phyloP scores from a whole-genome alignment of 2,888 invertebrate species.

The Drosophila hamatofila region DNA sequence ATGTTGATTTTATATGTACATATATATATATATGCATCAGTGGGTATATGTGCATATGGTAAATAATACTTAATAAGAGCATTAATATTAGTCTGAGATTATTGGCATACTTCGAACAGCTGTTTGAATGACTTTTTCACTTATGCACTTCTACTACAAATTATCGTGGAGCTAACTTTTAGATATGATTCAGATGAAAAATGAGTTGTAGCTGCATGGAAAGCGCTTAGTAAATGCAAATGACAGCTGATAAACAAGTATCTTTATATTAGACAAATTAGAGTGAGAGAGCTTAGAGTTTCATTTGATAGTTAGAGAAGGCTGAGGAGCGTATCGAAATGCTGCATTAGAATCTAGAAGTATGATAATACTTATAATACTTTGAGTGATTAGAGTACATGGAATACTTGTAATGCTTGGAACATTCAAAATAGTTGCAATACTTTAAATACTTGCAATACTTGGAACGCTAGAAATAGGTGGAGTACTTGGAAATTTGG shows the following conservation, averaged over 20 bases:
- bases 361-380: neutral
- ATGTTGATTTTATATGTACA: no score
- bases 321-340: neutral
- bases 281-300: no score
- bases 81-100: neutral
- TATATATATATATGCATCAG: neutral
- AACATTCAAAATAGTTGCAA: neutral
- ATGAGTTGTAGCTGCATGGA: no score
- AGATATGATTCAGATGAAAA: no score
- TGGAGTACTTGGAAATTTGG: no score
- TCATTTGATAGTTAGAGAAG: no score
- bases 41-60: neutral
- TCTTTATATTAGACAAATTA: no score
- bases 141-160: no score
- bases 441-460: neutral
- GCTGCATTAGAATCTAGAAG: neutral
- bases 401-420: neutral
- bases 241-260: no score
- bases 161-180: no score
- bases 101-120: neutral
- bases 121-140: neutral
- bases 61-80: neutral
- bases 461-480: neutral
- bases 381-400: neutral
- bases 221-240: no score